Conservation (phyloP, 2,888 invertebrate genomes). For the Orthosia gracilis region DNA sequence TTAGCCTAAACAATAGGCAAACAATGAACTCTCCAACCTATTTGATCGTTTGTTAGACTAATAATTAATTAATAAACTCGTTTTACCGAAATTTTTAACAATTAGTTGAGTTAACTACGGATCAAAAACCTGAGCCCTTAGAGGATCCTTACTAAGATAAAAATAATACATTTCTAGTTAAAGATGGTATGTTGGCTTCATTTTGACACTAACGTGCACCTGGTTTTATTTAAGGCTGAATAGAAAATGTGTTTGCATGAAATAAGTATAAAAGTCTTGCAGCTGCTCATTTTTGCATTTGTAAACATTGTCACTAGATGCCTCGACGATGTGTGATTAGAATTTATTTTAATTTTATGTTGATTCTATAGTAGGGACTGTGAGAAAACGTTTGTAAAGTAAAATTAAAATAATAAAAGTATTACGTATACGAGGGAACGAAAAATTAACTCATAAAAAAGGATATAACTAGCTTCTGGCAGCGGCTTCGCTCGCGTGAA, state of each 20-base stretch:
- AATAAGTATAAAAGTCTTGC: conserved; percentile 45
- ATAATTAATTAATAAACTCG: too few species aligned
- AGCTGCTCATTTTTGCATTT: conserved; percentile 46
- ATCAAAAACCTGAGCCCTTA: too few species aligned
- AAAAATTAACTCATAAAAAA: conserved; percentile 9
- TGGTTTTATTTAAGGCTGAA: conserved; percentile 38
- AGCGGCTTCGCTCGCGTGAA: too few species aligned
- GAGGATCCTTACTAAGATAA: conserved; percentile 44
- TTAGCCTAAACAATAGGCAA: too few species aligned
- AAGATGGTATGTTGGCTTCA: conserved; percentile 27
- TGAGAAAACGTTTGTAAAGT: neutral
- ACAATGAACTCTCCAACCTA: too few species aligned
- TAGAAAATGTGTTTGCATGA: conserved; percentile 54
- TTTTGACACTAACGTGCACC: conserved; percentile 45
- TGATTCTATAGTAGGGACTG: neutral
- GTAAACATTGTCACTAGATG: conserved; percentile 17
- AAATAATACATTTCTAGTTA: conserved; percentile 47
- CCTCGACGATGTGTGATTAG: conserved; percentile 15
- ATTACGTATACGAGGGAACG: neutral
- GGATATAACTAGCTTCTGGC: too few species aligned
- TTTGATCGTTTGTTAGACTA: too few species aligned
- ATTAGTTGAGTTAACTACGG: too few species aligned
- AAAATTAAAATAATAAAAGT: neutral
- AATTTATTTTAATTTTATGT: conserved; percentile 40
- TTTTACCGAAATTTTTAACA: too few species aligned